Evolutionary conservation across 2,113 vertebrate species (phyloP).

Genomic region (Prolemur simus): DNA sequence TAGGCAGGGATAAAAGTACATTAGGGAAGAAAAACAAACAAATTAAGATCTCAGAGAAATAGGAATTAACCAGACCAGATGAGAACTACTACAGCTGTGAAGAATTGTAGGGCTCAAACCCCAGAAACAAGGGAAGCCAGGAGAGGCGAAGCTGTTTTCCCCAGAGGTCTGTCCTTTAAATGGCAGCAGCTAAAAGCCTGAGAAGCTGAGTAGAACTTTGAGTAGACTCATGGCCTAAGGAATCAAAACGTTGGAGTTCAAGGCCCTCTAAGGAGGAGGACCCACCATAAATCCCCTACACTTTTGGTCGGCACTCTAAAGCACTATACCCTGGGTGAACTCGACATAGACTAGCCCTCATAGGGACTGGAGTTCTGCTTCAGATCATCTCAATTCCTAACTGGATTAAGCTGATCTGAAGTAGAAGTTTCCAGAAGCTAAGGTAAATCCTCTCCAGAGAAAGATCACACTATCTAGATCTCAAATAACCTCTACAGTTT

Average conservation of each 20-base stretch:
- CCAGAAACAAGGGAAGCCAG: not conserved
- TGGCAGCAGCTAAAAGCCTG: not conserved
- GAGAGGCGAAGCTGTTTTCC: not conserved
- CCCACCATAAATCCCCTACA: not conserved
- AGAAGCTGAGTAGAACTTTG: not conserved
- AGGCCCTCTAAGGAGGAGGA: not conserved
- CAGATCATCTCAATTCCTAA: not conserved
- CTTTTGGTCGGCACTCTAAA: not conserved
- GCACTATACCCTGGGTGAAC: not conserved
- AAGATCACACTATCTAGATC: not conserved
- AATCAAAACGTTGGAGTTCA: not conserved
- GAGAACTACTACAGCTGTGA: not conserved
- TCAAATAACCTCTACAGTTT: not conserved
- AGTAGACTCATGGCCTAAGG: not conserved
- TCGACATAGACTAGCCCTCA: not conserved
- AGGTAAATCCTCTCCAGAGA: not conserved
- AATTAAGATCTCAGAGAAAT: not conserved
- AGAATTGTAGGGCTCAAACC: not conserved
- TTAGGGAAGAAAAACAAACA: not conserved
- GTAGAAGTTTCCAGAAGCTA: not conserved
- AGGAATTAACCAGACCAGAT: not conserved
- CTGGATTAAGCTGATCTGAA: not conserved
- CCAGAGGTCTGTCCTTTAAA: not conserved
- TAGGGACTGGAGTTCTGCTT: not conserved
- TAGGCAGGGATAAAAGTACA: not conserved